Base-by-base conservation (phyloP, 92 coral and sea anemone genomes). In the Siderastrea radians region DNA sequence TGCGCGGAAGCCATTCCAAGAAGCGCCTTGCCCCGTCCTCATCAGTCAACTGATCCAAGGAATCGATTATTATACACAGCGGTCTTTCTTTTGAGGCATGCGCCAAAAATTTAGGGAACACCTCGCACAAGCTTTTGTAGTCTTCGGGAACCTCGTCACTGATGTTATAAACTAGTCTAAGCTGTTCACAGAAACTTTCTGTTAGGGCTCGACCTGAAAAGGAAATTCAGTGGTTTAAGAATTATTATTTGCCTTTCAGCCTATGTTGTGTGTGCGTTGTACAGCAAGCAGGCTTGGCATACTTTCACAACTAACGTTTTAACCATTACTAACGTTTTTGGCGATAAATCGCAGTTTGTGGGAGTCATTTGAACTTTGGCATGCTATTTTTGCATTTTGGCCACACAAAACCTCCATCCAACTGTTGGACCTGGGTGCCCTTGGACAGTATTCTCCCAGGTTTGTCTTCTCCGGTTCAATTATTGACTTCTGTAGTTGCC, bases 1-100 rank as follows among this genome's bases (percentile, higher is more conserved):
- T 90, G 61, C 94, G 89, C 77, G 94, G 94, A 70, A 91, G 86
- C 94, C 94, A 91, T 85, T 91, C 91, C 62, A 91, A 59, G 69
- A 86, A 86, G 60, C 90, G 84, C 83, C 90, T 80, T 19, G 94
- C 94, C 19, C 84, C 89, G 86, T 91, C 81, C 60, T 87, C 91
- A 54, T 91, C 94, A 7, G 94, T 91, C 88, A 91, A 90, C 75
- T 91, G 94, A 71, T 91, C 94, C 48, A 91, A 80, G 16, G 94
- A 91, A 82, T 91, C 94, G 14, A 91, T 91, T 63, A 91, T 74
- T 53, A 91, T 91, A 83, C 86, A 91, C 86, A 91, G 89, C 66
- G 93, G 94, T 57, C 72, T 45, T 10, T 91, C 86, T 72, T 83
- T 80, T 0, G 91, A 62, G 6, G 94, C 91, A 45, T 87, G 88